These are phyloP conservation scores for Orthosia gracilis DNA, from an alignment of 2,888 invertebrate species.

Conservation along the genomic window DNA sequence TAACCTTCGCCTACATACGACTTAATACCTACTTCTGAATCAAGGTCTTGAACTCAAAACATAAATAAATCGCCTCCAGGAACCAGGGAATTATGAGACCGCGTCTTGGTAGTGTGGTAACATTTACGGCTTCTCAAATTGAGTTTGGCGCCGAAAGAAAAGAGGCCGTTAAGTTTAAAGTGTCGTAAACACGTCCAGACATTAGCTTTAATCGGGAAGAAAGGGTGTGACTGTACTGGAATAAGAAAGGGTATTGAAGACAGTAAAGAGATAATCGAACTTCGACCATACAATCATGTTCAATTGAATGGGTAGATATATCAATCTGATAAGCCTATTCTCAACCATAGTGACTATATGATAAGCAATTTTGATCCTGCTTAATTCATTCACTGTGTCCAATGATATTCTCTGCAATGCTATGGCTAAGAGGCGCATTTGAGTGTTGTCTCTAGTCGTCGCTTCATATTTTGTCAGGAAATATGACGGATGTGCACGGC, in stretches of 20 bases:
- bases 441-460: too few relatives aligned
- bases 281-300: too few relatives aligned
- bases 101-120: constrained; percentile 13
- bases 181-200: constrained; percentile 42
- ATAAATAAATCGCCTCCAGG: constrained; percentile 30
- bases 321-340: too few relatives aligned
- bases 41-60: constrained; percentile 35
- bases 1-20: constrained; percentile 13
- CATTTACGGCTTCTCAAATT: constrained; percentile 51
- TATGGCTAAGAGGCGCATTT: too few relatives aligned
- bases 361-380: too few relatives aligned
- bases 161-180: constrained; percentile 48
- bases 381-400: too few relatives aligned
- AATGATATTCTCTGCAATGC: too few relatives aligned
- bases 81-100: constrained; percentile 27
- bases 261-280: too few relatives aligned
- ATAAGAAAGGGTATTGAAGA: background rate
- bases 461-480: too few relatives aligned
- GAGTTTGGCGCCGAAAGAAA: constrained; percentile 36
- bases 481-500: too few relatives aligned
- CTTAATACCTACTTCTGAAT: constrained; percentile 1
- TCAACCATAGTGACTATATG: too few relatives aligned
- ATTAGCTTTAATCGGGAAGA: constrained; percentile 16
- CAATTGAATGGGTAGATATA: too few relatives aligned
- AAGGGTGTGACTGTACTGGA: background rate